These are phyloP conservation scores for Blastobasis lacticolella DNA, from an alignment of 2,888 invertebrate species.

Conservation along the genomic window DNA sequence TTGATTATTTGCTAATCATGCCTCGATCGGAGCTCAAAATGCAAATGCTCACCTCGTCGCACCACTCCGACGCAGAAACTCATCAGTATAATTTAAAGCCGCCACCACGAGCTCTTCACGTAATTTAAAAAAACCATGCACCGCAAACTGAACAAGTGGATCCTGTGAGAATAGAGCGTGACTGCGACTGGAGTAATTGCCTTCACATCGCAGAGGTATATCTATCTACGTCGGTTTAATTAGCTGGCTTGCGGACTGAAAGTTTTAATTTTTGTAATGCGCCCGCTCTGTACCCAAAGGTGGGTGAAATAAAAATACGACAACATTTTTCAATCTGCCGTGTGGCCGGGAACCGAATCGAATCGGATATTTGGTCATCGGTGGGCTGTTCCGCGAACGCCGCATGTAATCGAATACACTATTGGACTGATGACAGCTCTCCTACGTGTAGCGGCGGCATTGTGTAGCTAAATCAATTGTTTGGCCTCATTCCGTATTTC, in stretches of 20 bases:
- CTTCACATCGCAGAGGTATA: slow-evolving; percentile 35
- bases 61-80: slow-evolving; percentile 4
- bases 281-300: slow-evolving; percentile 9
- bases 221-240: slow-evolving; percentile 46
- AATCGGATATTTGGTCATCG: slow-evolving; percentile 47
- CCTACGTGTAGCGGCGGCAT: slow-evolving; percentile 10
- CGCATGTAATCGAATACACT: slow-evolving; percentile 51
- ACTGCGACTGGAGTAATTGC: slow-evolving; percentile 46
- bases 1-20: slow-evolving; percentile 50
- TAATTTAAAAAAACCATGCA: slow-evolving; percentile 30
- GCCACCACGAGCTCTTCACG: slow-evolving; percentile 17
- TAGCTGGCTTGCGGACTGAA: slow-evolving; percentile 41
- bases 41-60: slow-evolving; percentile 12
- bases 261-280: slow-evolving; percentile 52
- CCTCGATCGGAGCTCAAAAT: slow-evolving; percentile 20
- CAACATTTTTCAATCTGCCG: slow-evolving; percentile 40
- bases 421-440: slow-evolving; percentile 32
- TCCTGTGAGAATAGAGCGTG: slow-evolving; percentile 43
- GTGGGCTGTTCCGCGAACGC: slow-evolving; percentile 37
- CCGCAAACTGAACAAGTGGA: slow-evolving; percentile 18
- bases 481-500: slow-evolving; percentile 15
- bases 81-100: slow-evolving; percentile 14
- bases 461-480: slow-evolving; percentile 41
- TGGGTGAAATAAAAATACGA: slow-evolving; percentile 14
- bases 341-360: slow-evolving; percentile 34